Evolutionary conservation across 2,888 invertebrate species (phyloP), one percentile per base, ranked within the genome.

Genomic region (Tiliacea aurago): DNA sequence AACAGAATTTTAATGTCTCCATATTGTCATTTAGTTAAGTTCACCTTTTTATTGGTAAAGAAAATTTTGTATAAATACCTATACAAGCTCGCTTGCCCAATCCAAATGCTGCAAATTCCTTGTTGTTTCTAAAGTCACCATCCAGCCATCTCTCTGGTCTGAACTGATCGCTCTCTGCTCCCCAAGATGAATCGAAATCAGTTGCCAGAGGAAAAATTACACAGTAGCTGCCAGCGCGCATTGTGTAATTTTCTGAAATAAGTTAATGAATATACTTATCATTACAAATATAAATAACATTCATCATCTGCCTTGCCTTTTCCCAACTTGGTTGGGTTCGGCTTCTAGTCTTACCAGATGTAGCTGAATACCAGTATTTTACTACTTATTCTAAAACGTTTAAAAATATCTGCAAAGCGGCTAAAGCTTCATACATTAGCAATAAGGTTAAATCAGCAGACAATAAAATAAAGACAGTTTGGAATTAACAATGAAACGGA

Each of bases 231-330:
- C 79, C 78, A 6, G 81, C 70, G 0, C 58, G 82, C 69, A 86
- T 71, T 0, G 78, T 77, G 70, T 76, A 86, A 37, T 77, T 84
- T 62, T 80, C 84, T 86, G 74, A 61, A 62, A 66, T 4, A 53
- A 37, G 28, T 20, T 0, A 47, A 18, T 47, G 18, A 45, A 45
- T 15, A 15, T 13, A 18, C 18, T 6, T 47, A 18, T 47, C 18
- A 15, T 6, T 47, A 47, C 45, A 45, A 45, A 13, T 45, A 45
- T 13, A 13, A 51, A 51, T 51, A 51, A 10, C n/a, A 49, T 10
- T 4, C 20, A 49, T 49, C 3, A 49, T 49, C 49, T 49, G 11
- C n/a, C n/a, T 49, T n/a, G 10, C n/a, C 51, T 11, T 51, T 51
- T n/a, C n/a, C 1, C n/a, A 49, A n/a, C 10, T 51, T 2, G 10